Percentiles rank a stretch among this genome's conserved stretches.
These are phyloP conservation scores for Plagodis dolabraria DNA, from an alignment of 2,888 invertebrate genomes.

Conservation along the genomic window DNA sequence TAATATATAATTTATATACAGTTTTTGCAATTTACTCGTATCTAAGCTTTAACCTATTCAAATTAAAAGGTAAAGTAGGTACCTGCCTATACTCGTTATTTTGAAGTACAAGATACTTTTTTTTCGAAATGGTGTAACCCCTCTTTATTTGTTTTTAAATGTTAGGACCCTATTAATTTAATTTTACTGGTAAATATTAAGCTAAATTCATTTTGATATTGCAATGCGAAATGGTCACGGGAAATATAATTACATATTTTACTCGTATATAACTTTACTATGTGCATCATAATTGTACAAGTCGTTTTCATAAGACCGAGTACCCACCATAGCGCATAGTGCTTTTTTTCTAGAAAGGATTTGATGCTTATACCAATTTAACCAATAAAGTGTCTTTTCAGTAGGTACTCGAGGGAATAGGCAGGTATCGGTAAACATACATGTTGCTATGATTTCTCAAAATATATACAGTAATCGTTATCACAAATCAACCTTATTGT, in stretches of 20 bases:
- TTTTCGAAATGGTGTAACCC: no score
- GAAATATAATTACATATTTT: background rate
- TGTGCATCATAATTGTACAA: no score
- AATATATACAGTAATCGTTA: background rate
- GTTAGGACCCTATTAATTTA: no score
- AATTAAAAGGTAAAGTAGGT: slow-evolving; percentile 16
- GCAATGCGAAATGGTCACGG: background rate
- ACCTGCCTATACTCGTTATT: slow-evolving; percentile 6
- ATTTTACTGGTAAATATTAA: no score
- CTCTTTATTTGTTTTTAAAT: no score
- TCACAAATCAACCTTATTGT: background rate
- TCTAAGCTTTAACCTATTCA: background rate
- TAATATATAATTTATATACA: slow-evolving; percentile 7
- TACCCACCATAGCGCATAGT: no score
- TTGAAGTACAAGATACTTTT: no score
- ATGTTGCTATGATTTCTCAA: background rate
- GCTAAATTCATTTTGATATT: no score
- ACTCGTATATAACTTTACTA: background rate
- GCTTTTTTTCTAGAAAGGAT: no score
- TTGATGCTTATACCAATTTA: no score
- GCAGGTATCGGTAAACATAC: background rate
- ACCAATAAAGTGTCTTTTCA: background rate
- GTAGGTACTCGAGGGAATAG: background rate
- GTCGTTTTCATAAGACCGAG: no score
- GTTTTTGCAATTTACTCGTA: background rate